Percentiles rank a stretch among this genome's conserved stretches.
Evolutionary conservation across 2,113 vertebrate species (phyloP).

Genomic region (Mesembrinibis cayennensis): DNA sequence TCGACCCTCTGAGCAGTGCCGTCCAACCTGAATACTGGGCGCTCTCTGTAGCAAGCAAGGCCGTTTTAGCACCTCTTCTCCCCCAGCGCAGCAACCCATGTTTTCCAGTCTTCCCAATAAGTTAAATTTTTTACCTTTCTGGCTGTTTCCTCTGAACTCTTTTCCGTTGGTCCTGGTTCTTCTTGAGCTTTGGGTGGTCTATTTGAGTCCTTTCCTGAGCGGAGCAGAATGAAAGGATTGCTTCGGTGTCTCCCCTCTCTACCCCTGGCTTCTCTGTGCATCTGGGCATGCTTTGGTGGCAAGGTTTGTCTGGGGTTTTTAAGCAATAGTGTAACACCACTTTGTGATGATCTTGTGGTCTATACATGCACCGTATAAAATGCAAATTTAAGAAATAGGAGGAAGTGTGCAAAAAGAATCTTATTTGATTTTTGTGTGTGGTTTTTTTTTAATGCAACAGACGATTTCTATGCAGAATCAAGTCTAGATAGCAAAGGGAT

Average conservation of each 20-base stretch:
- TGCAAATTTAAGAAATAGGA: not conserved
- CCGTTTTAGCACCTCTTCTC: not conserved
- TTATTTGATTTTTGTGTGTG: not conserved
- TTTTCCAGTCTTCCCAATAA: not conserved
- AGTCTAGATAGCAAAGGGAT: not conserved
- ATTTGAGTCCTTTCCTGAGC: not conserved
- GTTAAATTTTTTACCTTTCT: not conserved
- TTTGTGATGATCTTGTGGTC: not conserved
- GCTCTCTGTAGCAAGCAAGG: not conserved
- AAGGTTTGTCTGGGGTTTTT: not conserved
- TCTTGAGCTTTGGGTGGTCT: not conserved
- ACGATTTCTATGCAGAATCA: not conserved
- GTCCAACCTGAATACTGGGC: not conserved
- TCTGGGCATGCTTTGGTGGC: not conserved
- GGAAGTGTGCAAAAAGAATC: not conserved
- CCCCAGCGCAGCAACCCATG: accelerated
- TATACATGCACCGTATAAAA: not conserved
- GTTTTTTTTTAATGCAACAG: not conserved
- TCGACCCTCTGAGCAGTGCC: not conserved
- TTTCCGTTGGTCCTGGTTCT: not conserved
- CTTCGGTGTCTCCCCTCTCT: not conserved
- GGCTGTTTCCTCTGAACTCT: not conserved
- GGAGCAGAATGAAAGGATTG: not conserved
- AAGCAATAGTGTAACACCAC: not conserved
- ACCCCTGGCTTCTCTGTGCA: not conserved